Conservation (phyloP, 2,797 vertebrate genomes). For the Gorsachius magnificus region DNA sequence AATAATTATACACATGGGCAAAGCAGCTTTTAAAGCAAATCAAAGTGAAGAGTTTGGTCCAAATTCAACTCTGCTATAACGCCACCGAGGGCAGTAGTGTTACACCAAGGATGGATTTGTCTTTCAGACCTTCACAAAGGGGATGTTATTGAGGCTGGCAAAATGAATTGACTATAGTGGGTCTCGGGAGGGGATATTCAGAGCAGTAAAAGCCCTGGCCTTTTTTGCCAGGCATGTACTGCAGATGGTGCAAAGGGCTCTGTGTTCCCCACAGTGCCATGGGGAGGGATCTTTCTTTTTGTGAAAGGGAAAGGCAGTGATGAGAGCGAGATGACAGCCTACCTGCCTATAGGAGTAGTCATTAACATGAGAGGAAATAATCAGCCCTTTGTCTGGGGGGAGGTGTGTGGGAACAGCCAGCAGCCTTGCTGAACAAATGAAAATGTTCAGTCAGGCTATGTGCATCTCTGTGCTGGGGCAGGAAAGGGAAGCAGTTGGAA, state of each 20-base stretch:
- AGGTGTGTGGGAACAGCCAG: not conserved
- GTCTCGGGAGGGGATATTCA: conserved; percentile 11
- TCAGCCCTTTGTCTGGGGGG: not conserved
- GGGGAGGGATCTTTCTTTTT: not conserved
- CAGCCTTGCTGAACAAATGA: not conserved
- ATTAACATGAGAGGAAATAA: conserved; percentile 16
- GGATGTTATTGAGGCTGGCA: not conserved
- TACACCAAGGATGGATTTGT: not conserved
- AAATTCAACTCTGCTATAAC: not conserved
- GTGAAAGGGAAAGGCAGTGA: not conserved
- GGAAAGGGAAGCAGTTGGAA: not conserved
- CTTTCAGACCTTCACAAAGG: conserved; percentile 48
- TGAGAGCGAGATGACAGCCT: not conserved
- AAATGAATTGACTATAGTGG: conserved; percentile 13
- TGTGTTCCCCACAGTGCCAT: not conserved
- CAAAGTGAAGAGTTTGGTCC: not conserved
- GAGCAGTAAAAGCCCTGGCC: conserved; percentile 21
- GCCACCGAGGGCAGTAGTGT: not conserved
- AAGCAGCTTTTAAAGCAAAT: conserved; percentile 26
- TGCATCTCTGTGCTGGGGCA: not conserved
- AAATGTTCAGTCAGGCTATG: not conserved
- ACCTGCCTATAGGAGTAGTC: conserved; percentile 1
- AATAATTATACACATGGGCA: conserved; percentile 4
- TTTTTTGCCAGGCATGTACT: not conserved
- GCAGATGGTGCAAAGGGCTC: not conserved